phyloP scores from a whole-genome alignment of 2,113 vertebrate genomes.

The Paradoxurus hermaphroditus region DNA sequence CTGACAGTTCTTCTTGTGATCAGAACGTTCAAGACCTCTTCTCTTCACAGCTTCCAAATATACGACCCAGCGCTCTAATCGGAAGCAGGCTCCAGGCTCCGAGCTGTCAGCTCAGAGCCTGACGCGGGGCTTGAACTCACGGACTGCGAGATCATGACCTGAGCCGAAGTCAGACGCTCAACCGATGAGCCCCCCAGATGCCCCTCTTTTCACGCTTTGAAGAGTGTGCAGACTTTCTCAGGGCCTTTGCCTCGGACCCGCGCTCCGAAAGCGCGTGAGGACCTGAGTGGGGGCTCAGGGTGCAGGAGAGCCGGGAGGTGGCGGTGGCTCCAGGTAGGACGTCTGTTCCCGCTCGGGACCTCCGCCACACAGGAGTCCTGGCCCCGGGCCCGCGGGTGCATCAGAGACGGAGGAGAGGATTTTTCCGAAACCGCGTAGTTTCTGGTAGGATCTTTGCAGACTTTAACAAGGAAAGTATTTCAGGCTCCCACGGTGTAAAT shows the following conservation, averaged over 20 bases:
- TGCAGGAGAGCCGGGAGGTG: not conserved
- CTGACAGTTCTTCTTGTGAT: not conserved
- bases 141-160: too few species aligned
- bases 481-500: conserved; percentile 28
- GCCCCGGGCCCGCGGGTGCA: not conserved
- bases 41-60: not conserved
- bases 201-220: not conserved
- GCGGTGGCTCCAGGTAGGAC: rapidly evolving
- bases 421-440: not conserved
- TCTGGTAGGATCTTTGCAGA: conserved; percentile 10
- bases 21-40: not conserved
- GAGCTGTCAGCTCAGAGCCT: too few species aligned
- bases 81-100: too few species aligned
- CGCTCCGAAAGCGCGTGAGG: rapidly evolving
- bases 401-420: not conserved
- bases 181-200: rapidly evolving
- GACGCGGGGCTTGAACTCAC: too few species aligned
- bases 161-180: too few species aligned
- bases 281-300: not conserved
- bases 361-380: not conserved
- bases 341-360: not conserved
- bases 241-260: not conserved
- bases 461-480: not conserved
- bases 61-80: too few species aligned
- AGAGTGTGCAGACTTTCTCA: not conserved